Conservation (phyloP, 2,888 invertebrate species). For the Prostheceraeus crozeri region DNA sequence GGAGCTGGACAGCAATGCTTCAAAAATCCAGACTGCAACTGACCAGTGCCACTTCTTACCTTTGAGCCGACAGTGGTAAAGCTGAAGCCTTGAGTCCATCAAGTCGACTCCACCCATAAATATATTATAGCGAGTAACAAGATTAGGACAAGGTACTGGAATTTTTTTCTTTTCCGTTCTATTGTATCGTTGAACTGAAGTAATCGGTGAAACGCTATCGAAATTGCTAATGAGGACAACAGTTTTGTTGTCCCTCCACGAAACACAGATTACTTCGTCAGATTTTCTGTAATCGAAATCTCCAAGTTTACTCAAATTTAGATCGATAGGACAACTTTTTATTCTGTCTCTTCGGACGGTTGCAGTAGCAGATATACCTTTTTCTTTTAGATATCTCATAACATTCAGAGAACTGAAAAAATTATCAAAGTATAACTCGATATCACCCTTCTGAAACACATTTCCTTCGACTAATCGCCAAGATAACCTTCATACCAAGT, state of each 20-base stretch:
- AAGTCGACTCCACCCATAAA: slow-evolving; percentile 38
- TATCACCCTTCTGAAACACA: background rate
- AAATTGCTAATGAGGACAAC: slow-evolving; percentile 22
- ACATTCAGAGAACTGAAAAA: slow-evolving; percentile 4
- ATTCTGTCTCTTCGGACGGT: background rate
- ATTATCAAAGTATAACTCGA: slow-evolving; percentile 16
- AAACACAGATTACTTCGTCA: slow-evolving; percentile 7
- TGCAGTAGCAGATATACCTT: background rate
- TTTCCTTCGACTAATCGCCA: background rate
- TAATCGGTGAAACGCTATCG: slow-evolving; percentile 21
- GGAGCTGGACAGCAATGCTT: slow-evolving; percentile 12
- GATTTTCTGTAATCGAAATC: slow-evolving; percentile 20
- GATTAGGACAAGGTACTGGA: slow-evolving; percentile 16
- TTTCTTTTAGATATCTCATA: background rate
- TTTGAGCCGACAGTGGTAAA: slow-evolving; percentile 8
- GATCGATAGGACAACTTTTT: slow-evolving; percentile 2
- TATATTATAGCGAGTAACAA: slow-evolving; percentile 36
- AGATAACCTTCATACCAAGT: slow-evolving; percentile 10
- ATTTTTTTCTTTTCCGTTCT: slow-evolving; percentile 11
- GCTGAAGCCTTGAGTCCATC: slow-evolving; percentile 32
- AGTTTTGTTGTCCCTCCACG: slow-evolving; percentile 7
- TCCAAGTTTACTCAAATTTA: background rate
- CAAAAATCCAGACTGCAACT: slow-evolving; percentile 1
- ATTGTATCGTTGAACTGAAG: background rate
- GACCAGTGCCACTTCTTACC: slow-evolving; percentile 23